phyloP scores from a whole-genome alignment of 2,797 vertebrate genomes.

The Poecilia picta region DNA sequence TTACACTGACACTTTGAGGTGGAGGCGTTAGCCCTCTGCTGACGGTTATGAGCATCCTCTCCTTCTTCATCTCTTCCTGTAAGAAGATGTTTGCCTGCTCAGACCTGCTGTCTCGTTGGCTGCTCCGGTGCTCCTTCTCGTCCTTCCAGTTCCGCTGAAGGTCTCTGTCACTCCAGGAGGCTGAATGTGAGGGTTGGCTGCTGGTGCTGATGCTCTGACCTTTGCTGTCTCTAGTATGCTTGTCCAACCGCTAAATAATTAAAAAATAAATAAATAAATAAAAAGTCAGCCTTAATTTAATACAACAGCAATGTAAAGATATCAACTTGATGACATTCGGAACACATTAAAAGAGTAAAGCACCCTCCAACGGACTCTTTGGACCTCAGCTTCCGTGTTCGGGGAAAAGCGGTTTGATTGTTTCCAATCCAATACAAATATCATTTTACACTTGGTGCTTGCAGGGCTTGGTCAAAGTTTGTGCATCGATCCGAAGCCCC shows the following conservation, averaged over 20 bases:
- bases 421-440: too few species aligned
- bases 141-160: conserved; percentile 18
- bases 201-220: conserved; percentile 10
- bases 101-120: conserved; percentile 11
- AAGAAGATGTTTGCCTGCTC: conserved; percentile 33
- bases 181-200: conserved; percentile 7
- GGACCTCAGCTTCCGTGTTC: too few species aligned
- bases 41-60: conserved; percentile 66
- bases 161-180: conserved; percentile 18
- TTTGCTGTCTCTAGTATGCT: conserved; percentile 27
- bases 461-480: too few species aligned
- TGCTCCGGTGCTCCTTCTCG: conserved; percentile 21
- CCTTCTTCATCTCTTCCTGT: conserved; percentile 61
- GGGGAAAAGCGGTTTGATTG: too few species aligned
- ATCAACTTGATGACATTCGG: not conserved
- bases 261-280: fast-evolving
- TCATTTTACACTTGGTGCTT: too few species aligned
- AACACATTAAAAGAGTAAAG: not conserved
- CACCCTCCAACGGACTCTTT: too few species aligned
- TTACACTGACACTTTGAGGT: not conserved
- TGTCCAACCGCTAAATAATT: conserved; percentile 20
- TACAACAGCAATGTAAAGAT: not conserved
- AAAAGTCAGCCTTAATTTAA: not conserved
- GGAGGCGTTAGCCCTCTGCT: conserved; percentile 20
- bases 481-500: too few species aligned